Percentiles rank a stretch among this genome's conserved stretches.
Conservation (phyloP, 2,888 invertebrate species). For the Limnephilus rhombicus region DNA sequence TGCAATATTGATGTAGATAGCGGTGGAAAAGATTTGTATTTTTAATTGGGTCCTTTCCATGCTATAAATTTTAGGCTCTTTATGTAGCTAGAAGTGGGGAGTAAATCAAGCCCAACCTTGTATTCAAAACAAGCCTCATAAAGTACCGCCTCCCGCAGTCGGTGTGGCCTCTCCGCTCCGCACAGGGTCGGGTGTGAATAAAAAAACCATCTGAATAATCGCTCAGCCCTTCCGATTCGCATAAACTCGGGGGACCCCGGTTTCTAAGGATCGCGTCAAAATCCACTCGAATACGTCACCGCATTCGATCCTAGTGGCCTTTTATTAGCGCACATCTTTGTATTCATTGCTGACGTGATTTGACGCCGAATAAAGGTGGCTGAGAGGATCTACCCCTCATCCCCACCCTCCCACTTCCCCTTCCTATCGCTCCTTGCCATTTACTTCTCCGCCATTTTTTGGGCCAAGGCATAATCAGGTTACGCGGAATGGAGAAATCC, state of each 20-base stretch:
- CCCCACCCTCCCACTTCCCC: not conserved
- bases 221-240: conserved; percentile 26
- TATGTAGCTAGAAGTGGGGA: not conserved
- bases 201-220: conserved; percentile 43
- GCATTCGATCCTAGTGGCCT: conserved; percentile 38
- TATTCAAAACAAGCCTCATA: conserved; percentile 34
- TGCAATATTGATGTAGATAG: not conserved
- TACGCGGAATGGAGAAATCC: conserved; percentile 12
- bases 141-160: not conserved
- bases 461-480: conserved; percentile 32
- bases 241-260: conserved; percentile 29
- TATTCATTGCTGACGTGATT: conserved; percentile 43
- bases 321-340: conserved; percentile 42
- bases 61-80: not conserved
- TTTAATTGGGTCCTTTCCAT: not conserved
- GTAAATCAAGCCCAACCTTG: not conserved
- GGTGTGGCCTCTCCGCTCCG: not conserved
- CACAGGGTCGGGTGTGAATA: conserved; percentile 12
- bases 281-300: conserved; percentile 31
- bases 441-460: not conserved
- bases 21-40: not conserved
- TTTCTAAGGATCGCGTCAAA: conserved; percentile 31
- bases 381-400: not conserved
- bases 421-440: not conserved
- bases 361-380: conserved; percentile 42